Evolutionary conservation across 2,888 invertebrate genomes (phyloP).

Genomic region (Drosophila multiciliata): DNA sequence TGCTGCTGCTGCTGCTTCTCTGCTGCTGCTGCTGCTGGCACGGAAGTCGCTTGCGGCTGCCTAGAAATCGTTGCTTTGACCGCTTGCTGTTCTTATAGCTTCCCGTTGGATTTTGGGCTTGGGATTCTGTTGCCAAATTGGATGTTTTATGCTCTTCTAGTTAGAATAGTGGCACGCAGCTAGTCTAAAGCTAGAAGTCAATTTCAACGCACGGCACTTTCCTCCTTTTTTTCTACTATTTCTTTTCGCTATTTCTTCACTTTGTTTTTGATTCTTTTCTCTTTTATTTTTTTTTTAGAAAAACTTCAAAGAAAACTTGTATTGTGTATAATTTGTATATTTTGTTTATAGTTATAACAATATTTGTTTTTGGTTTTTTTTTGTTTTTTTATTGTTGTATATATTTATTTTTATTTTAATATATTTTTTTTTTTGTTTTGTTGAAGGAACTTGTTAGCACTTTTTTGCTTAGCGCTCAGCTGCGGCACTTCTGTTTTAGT

Average conservation of each 20-base stretch:
- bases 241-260: constrained; percentile 15
- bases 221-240: constrained; percentile 10
- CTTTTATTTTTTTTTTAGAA: constrained; percentile 25
- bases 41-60: constrained; percentile 63
- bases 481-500: constrained; percentile 70
- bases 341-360: constrained; percentile 66
- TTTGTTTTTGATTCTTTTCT: constrained; percentile 5
- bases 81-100: constrained; percentile 61
- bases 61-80: constrained; percentile 30
- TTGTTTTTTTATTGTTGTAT: constrained; percentile 31
- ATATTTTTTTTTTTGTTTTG: constrained; percentile 39
- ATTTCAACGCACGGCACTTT: constrained; percentile 45
- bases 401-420: constrained; percentile 29
- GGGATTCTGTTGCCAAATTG: constrained; percentile 33
- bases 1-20: background rate
- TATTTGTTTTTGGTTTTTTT: constrained; percentile 21
- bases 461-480: constrained; percentile 64
- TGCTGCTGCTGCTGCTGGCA: constrained; percentile 48
- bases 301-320: constrained; percentile 62
- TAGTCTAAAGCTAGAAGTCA: background rate
- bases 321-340: constrained; percentile 69
- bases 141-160: constrained; percentile 13
- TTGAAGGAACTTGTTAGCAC: constrained; percentile 77
- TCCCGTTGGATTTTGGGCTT: constrained; percentile 40
- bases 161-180: background rate